Evolutionary conservation across 92 coral and sea anemone genomes (phyloP), one percentile per base, ranked within the genome.

Genomic region (Nematostella vectensis): DNA sequence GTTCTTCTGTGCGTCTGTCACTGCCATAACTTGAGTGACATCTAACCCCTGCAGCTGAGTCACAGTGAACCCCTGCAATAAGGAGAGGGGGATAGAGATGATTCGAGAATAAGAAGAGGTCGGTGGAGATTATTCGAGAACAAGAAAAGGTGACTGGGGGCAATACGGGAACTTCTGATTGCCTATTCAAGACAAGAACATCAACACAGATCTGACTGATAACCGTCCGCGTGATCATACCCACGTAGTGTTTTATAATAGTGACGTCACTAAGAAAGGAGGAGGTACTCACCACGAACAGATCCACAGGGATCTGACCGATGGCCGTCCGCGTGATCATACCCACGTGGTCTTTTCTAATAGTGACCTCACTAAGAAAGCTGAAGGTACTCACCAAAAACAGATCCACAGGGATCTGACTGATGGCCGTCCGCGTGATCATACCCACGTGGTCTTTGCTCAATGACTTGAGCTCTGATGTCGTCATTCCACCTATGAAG

Each of bases 11-110:
- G 31, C 71, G 24, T 51, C 40, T 19, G 78, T 78, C 31, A 78
- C 76, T 12, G 74, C 58, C 1, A 75, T 75, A 18, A 77, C 85
- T 57, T 83, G 93, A 57, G 55, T 67, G 29, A 65, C 54, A 48
- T 76, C 79, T 49, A 83, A 51, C 45, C 57, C 40, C 30, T 76
- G 29, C 49, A 83, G 63, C 50, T 83, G 93, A 38, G 67, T 47
- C 23, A 62, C 49, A 16, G 74, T 72, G 53, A 83, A 83, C 44
- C 47, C 76, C 83, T 76, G 20, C 11, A 20, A 48, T 43, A 3
- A 11, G 15, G 29, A 33, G 15, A 6, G 40, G 15, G 8, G 40
- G 8, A 6, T 6, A 15, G 15, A 33, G 15, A 6, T 6, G 40
- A 33, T 33, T 6, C 40, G 15, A 33, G 8, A 6, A 33, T 15